Percentiles rank a stretch among this genome's conserved stretches.
Conservation (phyloP, 2,797 vertebrate genomes). For the Leptodactylus fallax region DNA sequence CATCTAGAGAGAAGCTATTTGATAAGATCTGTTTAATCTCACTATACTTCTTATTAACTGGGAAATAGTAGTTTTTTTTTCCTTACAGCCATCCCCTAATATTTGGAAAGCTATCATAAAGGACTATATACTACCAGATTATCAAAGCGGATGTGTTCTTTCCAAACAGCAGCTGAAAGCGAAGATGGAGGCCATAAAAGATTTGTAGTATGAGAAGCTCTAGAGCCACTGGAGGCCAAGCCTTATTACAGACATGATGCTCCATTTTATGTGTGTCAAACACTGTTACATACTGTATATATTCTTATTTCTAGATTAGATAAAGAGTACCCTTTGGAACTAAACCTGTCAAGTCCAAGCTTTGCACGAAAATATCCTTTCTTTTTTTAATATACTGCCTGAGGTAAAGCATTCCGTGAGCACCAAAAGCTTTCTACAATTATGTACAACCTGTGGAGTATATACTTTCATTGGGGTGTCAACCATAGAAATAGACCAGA, state of each 20-base stretch:
- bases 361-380: neutral
- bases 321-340: neutral
- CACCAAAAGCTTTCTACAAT: neutral
- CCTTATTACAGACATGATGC: neutral
- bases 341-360: neutral
- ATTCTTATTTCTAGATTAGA: neutral
- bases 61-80: no score
- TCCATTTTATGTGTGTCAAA: neutral
- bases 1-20: no score
- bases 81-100: no score
- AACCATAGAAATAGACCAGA: neutral
- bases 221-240: neutral
- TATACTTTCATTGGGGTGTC: neutral
- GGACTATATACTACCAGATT: neutral
- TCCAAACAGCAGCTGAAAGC: neutral
- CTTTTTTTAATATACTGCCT: neutral
- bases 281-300: neutral
- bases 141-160: neutral
- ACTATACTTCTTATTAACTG: no score
- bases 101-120: neutral
- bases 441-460: neutral
- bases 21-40: no score
- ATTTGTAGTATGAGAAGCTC: neutral
- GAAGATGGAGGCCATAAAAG: neutral
- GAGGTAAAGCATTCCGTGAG: neutral